Evolutionary conservation across 2,888 invertebrate species (phyloP), one percentile per base, ranked within the genome.

Genomic region (Eupithecia pulchellata): DNA sequence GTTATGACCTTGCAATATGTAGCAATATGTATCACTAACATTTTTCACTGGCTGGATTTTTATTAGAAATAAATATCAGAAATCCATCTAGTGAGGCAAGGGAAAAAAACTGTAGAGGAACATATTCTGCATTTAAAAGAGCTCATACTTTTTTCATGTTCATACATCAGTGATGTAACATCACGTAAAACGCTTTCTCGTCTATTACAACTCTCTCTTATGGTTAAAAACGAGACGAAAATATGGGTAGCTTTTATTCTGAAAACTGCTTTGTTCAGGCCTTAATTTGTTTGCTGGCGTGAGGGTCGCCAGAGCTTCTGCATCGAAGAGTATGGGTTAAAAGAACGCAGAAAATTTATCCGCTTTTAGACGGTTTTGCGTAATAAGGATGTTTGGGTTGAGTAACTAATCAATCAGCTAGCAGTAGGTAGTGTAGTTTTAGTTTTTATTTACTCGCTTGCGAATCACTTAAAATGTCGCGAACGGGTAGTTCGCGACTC

Each of bases 221-320:
- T 39, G 74, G 74, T 65, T 69, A 72, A 76, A 76, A 76, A 76
- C 74, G 69, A 68, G 72, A 68, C 64, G 68, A 69, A 74, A 76
- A 74, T 76, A 76, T 72, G 72, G 76, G 66, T 17, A 61, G 72
- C 70, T 74, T 76, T 76, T 76, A 72, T 74, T 74, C 71, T 61
- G 64, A 34, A 58, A 72, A 71, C 69, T 27, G 75, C 72, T 75
- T 72, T 73, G 69, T 73, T 65, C 68, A 27, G 39, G 60, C 70
- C 52, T 71, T 74, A 74, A 71, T 74, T 76, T 72, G 72, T 74
- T 68, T 68, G 64, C n/a, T 47, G 64, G 52, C 34, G 66, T 66
- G 70, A 52, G 47, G 65, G 36, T 69, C 30, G 13, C 17, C 30
- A 61, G 11, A 32, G 25, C 34, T 34, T 34, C 20, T 34, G 32